Base-by-base conservation (phyloP, 2,113 vertebrate genomes). In the Cyphomyrus discorhynchus region DNA sequence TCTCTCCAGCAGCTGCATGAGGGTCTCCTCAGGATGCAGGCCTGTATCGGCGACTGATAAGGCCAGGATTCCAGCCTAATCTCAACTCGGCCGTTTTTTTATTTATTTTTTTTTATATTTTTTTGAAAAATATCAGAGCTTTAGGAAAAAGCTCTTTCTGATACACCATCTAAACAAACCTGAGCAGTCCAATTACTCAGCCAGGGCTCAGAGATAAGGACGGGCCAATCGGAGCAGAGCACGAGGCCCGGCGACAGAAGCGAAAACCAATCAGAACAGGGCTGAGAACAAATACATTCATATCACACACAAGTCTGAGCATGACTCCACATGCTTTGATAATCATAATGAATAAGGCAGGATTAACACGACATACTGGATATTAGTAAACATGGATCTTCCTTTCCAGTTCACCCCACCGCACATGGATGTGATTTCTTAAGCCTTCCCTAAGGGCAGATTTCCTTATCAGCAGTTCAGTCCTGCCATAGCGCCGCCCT, bases 131-230 rank as follows among this genome's bases (percentile, higher is more conserved):
- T 85, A 39, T 47, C 58, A 47, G 47, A 31, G 85, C 89, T 87
- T 49, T 31, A 49, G 84, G 89, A 47, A 56, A 90, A 87, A 80
- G 85, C 89, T 87, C 42, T 87, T 8, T 13, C 89, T 24, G 89
- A 74, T 90, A 87, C 39, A 87, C 74, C 85, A 80, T 90, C 85
- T 87, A 87, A 90, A 90, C 66, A 87, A 90, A 87, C 46, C 31
- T 31, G 89, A 85, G 80, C 88, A 52, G 77, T 85, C 39, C 89
- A 66, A 85, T 89, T 89, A 89, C 88, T 45, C 50, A 46, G 77
- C 88, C 52, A 62, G 89, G 46, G 35, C 50, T 77, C 80, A 58
- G 27, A 80, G 88, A 89, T 89, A 74, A 89, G 70, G 47, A 49
- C 5, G 49, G 47, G 49, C 49, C 62, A 46, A 52, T 84, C 42